Percentiles rank a stretch among this genome's conserved stretches.
These are phyloP conservation scores for Oligia fasciuncula DNA, from an alignment of 2,888 invertebrate species.

Conservation along the genomic window DNA sequence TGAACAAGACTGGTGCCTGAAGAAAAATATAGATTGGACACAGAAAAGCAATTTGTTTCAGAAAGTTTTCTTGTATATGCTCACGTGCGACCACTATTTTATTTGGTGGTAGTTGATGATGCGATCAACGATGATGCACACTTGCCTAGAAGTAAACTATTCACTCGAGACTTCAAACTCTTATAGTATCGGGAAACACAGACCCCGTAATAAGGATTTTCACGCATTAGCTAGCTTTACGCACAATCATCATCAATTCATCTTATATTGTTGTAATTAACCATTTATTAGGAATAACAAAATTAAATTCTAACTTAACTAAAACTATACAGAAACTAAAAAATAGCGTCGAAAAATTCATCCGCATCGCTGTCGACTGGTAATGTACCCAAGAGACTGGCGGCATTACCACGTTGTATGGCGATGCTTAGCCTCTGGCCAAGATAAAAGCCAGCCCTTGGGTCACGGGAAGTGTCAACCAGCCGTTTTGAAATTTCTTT, in stretches of 20 bases:
- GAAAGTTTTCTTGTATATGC: background rate
- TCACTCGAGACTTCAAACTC: background rate
- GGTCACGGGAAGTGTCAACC: no score
- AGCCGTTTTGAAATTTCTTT: no score
- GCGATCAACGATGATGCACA: background rate
- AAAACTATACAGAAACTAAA: no score
- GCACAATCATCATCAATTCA: background rate
- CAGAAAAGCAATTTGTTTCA: background rate
- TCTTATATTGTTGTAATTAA: background rate
- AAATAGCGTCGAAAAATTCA: no score
- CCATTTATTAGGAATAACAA: no score
- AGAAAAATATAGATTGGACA: background rate
- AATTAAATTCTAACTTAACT: no score
- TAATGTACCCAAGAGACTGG: no score
- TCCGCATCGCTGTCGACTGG: no score
- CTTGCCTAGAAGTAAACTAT: background rate
- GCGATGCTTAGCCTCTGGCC: no score
- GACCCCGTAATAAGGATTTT: background rate
- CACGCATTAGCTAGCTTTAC: background rate
- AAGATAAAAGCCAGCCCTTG: no score
- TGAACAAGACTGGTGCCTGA: background rate
- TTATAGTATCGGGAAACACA: background rate
- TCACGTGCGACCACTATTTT: background rate
- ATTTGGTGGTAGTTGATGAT: background rate
- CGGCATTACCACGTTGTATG: no score